Percentiles rank a stretch among this genome's conserved stretches.
phyloP scores from a whole-genome alignment of 2,797 vertebrate genomes.

The Cyclopterus lumpus region DNA sequence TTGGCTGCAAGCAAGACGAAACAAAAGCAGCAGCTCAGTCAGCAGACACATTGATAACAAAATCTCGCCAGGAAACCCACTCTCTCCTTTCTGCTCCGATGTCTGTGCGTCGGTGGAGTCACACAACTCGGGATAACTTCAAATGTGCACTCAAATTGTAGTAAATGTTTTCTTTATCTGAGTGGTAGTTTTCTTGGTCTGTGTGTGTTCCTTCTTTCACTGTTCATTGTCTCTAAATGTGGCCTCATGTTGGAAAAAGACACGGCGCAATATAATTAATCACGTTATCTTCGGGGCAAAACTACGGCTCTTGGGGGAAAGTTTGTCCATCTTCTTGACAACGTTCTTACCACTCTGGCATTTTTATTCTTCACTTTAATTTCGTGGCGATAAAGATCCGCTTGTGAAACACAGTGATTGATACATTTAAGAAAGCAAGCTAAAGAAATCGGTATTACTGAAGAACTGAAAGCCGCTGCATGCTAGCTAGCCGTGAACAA shows the following conservation, averaged over 20 bases:
- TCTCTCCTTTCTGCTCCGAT: neutral
- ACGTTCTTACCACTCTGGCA: neutral
- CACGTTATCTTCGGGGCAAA: neutral
- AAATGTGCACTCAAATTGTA: neutral
- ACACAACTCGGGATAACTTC: neutral
- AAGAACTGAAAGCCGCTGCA: neutral
- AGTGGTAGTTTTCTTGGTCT: neutral
- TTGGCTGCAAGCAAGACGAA: neutral
- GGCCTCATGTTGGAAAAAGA: neutral
- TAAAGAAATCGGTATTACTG: neutral
- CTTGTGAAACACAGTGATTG: neutral
- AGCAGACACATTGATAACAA: slow-evolving; percentile 1
- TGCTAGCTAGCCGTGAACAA: neutral
- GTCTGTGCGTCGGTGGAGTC: neutral
- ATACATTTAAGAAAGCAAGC: neutral
- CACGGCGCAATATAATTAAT: neutral
- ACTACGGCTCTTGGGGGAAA: neutral
- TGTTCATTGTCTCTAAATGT: neutral
- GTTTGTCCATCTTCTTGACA: neutral
- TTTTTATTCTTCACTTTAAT: neutral
- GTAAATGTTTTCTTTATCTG: neutral
- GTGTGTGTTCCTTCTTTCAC: neutral
- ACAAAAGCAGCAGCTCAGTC: slow-evolving; percentile 1
- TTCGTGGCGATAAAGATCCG: neutral
- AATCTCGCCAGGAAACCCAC: neutral